These are phyloP conservation scores for Tiliacea aurago DNA, from an alignment of 2,888 invertebrate species.

Conservation along the genomic window DNA sequence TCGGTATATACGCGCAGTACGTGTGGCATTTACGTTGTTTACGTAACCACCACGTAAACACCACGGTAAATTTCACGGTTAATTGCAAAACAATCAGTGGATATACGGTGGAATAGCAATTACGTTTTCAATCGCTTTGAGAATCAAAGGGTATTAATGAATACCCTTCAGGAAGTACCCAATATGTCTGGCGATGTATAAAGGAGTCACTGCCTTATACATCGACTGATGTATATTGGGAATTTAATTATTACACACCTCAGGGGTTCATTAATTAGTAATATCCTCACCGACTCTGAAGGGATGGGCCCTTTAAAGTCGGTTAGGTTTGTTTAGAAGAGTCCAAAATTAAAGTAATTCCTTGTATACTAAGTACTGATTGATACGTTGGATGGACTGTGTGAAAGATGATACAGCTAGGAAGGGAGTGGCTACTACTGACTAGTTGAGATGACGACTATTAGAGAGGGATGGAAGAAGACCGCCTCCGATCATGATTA, in stretches of 20 bases:
- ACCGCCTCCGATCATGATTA: too few relatives aligned
- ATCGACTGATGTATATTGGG: neutral
- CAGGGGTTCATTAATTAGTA: neutral
- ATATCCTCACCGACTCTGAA: too few relatives aligned
- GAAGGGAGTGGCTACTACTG: too few relatives aligned
- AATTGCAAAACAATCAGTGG: conserved; percentile 10
- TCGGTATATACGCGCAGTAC: conserved; percentile 8
- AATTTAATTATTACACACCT: neutral
- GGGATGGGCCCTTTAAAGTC: too few relatives aligned
- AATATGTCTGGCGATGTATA: too few relatives aligned
- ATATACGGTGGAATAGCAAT: neutral
- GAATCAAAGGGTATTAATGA: neutral
- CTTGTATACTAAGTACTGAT: too few relatives aligned
- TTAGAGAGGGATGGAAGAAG: too few relatives aligned
- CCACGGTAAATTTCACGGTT: conserved; percentile 12
- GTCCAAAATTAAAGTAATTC: too few relatives aligned
- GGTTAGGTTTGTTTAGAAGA: too few relatives aligned
- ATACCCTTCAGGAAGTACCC: neutral
- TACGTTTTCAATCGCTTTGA: neutral
- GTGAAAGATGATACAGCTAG: too few relatives aligned
- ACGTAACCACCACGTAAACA: conserved; percentile 16
- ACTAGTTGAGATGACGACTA: too few relatives aligned
- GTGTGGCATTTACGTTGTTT: conserved; percentile 5
- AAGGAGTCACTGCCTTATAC: neutral
- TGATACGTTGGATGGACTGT: too few relatives aligned